phyloP scores from a whole-genome alignment of 1,140 invertebrate genomes.

The Hestina assimilis region DNA sequence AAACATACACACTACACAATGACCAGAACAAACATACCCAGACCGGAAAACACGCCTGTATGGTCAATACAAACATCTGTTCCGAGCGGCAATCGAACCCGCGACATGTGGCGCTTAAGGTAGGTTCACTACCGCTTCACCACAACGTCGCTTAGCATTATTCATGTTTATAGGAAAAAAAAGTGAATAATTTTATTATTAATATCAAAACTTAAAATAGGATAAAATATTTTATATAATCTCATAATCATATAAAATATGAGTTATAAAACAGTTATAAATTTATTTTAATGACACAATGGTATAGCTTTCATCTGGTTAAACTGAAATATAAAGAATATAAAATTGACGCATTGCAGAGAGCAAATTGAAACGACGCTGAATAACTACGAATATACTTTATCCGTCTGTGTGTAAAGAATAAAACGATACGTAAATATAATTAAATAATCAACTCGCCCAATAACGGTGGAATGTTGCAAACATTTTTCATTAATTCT shows the following conservation, averaged over 20 bases:
- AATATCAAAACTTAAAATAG: background rate
- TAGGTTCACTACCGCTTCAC: no score
- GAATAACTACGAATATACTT: constrained; percentile 10
- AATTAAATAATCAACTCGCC: background rate
- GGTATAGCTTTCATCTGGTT: constrained; percentile 11
- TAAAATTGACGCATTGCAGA: constrained; percentile 20
- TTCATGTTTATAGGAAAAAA: no score
- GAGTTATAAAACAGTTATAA: background rate
- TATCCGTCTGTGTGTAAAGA: background rate
- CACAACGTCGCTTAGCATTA: no score
- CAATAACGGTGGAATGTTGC: background rate
- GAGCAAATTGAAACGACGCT: constrained; percentile 12
- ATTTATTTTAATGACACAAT: background rate
- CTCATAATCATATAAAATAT: background rate
- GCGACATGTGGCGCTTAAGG: no score
- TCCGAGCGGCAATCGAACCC: no score
- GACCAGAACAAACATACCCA: no score
- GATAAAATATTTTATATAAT: background rate
- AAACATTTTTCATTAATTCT: background rate
- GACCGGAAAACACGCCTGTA: no score
- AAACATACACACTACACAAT: no score
- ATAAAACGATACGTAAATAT: background rate
- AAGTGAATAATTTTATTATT: background rate
- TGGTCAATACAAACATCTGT: no score
- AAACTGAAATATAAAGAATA: constrained; percentile 20